Evolutionary conservation across 2,888 invertebrate species (phyloP), one percentile per base, ranked within the genome.

Genomic region (Apamea anceps): DNA sequence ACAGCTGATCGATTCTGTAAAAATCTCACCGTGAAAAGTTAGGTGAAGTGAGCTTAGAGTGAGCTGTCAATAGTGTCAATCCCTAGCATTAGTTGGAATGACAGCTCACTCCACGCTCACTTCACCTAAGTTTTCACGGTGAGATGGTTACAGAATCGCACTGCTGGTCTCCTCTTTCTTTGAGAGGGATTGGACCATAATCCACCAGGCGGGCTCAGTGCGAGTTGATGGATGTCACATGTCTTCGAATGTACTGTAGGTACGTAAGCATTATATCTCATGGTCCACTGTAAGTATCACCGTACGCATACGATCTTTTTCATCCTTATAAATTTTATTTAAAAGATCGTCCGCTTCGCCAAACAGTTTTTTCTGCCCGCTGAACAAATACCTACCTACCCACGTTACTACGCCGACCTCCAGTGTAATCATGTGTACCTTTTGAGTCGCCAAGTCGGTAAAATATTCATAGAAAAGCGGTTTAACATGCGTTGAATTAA

Each of bases 391-490:
- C 32, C 42, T 7, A 13, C 32, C 51, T 28, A 25, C 57, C 42
- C n/a, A 54, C 37, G 42, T 77, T 48, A 15, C 21, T 66, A 32
- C 42, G 37, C 28, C 62, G 48, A n/a, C 54, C 80, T 80, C 5
- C 37, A 63, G 32, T 54, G 54, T 81, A 86, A 82, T 81, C 82
- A 86, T 73, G 66, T 82, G 48, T 82, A 37, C 63, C 62, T 74
- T 70, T 75, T 32, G 83, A 81, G 82, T 85, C 60, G 54, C 65
- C 60, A 62, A 66, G 28, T 86, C 8, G 15, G 63, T 84, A 87
- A 87, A 84, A 84, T 84, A 84, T 84, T 87, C 87, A 81, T 77
- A 62, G 87, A 65, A 66, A 80, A 54, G 10, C 60, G 15, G 51
- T 70, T 86, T 65, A 70, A 75, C 57, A 65, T 57, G 57, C 42